Conservation (phyloP, 2,113 vertebrate genomes). For the Callionymus lyra region DNA sequence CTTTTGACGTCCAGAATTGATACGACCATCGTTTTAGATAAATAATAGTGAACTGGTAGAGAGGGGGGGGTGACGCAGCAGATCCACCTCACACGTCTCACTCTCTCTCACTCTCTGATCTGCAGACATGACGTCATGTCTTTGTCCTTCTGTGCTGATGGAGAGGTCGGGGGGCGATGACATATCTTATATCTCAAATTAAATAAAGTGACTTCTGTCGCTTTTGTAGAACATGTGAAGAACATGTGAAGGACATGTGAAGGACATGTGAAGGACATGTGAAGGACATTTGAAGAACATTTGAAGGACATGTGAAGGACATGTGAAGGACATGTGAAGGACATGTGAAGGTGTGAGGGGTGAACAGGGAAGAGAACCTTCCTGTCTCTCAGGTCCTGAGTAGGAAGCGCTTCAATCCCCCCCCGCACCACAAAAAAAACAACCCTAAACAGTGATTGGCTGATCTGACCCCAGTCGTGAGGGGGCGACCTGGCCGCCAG, state of each 20-base stretch:
- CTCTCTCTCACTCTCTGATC: slow-evolving; percentile 19
- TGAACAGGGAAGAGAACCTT: slow-evolving; percentile 28
- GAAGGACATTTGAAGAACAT: slow-evolving; percentile 3
- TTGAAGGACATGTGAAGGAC: slow-evolving; percentile 19
- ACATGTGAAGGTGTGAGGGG: slow-evolving; percentile 13
- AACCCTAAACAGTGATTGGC: slow-evolving; percentile 59
- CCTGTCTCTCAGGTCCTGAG: slow-evolving; percentile 60
- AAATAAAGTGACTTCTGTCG: slow-evolving; percentile 2
- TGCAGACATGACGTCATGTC: slow-evolving; percentile 64
- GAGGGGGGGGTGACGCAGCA: slow-evolving; percentile 13
- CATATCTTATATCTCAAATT: slow-evolving; percentile 2
- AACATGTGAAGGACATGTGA: no score
- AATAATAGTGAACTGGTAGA: no score
- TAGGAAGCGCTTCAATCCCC: slow-evolving; percentile 54
- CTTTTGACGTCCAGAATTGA: slow-evolving; percentile 46
- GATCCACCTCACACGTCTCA: slow-evolving; percentile 16
- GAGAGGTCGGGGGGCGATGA: no score
- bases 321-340: neutral
- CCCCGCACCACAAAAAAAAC: slow-evolving; percentile 43
- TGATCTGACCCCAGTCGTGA: slow-evolving; percentile 33
- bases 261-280: slow-evolving; percentile 3
- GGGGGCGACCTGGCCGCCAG: slow-evolving; percentile 36
- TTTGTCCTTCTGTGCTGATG: slow-evolving; percentile 56
- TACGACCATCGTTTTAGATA: no score
- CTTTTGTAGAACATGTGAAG: slow-evolving; percentile 36